phyloP scores from a whole-genome alignment of 2,113 vertebrate species.

The Paralichthys olivaceus region DNA sequence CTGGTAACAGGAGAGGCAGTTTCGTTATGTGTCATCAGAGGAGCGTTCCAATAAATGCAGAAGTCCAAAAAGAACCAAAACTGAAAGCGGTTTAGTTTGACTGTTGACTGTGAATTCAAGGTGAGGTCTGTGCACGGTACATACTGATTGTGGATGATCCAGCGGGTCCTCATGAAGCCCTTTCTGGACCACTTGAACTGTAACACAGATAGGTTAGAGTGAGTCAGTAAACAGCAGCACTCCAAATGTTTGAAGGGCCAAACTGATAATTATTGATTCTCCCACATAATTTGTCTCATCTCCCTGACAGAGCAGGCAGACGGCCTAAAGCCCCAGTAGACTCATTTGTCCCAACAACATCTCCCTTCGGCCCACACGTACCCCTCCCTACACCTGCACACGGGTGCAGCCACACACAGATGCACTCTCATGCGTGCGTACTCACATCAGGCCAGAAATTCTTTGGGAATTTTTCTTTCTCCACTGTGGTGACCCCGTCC shows the following conservation, averaged over 20 bases:
- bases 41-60: not conserved
- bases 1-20: not conserved
- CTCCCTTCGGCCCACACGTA: conserved; percentile 47
- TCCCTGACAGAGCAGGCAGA: conserved; percentile 69
- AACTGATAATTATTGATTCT: conserved; percentile 76
- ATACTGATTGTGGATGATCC: conserved; percentile 87
- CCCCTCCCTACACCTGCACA: conserved; percentile 37
- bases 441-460: conserved; percentile 86
- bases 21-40: not conserved
- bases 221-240: conserved; percentile 65
- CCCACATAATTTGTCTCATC: conserved; percentile 77
- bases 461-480: conserved; percentile 86
- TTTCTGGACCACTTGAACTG: conserved; percentile 89
- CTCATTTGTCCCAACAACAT: conserved; percentile 67
- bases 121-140: conserved; percentile 36
- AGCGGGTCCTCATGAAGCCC: conserved; percentile 87
- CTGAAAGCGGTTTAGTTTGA: not conserved
- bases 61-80: not conserved
- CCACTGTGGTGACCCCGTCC: conserved; percentile 76
- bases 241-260: conserved; percentile 57
- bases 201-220: conserved; percentile 65
- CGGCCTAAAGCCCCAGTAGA: conserved; percentile 58
- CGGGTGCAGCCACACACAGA: conserved; percentile 21
- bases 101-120: not conserved
- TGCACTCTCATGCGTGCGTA: conserved; percentile 53